Evolutionary conservation across 2,888 invertebrate species (phyloP).

Genomic region (Caenorhabditis virilis): DNA sequence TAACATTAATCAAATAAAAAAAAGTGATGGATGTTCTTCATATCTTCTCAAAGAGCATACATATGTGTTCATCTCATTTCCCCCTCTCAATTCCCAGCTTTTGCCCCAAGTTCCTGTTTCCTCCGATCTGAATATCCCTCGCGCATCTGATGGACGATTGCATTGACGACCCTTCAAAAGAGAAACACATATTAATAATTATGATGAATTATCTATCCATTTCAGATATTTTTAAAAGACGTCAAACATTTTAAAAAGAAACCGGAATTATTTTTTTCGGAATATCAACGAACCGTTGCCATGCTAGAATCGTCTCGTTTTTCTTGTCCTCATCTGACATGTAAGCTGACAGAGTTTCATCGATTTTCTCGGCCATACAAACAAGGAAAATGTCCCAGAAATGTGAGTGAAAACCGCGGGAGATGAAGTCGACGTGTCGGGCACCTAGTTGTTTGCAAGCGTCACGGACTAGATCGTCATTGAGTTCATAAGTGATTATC

Average conservation of each 20-base stretch:
- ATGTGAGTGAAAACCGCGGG: constrained; percentile 53
- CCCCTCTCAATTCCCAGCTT: no score
- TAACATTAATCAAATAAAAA: no score
- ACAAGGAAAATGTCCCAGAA: constrained; percentile 53
- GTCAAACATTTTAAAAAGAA: background rate
- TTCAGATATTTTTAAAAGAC: background rate
- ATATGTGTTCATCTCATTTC: no score
- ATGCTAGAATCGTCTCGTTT: constrained; percentile 47
- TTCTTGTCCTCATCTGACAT: constrained; percentile 40
- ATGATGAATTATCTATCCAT: background rate
- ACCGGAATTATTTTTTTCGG: background rate
- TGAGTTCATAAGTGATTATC: constrained; percentile 44
- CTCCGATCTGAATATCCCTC: constrained; percentile 48
- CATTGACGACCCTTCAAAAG: constrained; percentile 44
- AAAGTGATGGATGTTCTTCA: background rate
- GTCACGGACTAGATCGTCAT: constrained; percentile 39
- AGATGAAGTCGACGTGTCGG: constrained; percentile 53
- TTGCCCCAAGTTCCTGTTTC: constrained; percentile 33
- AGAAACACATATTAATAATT: background rate
- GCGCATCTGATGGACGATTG: constrained; percentile 52
- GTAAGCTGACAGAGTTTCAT: constrained; percentile 42
- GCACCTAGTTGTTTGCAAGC: constrained; percentile 50
- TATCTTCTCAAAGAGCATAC: no score
- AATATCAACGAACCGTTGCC: constrained; percentile 42
- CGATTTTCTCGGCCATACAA: constrained; percentile 51